Evolutionary conservation across 2,797 vertebrate species (phyloP).

Genomic region (Sparus aurata): DNA sequence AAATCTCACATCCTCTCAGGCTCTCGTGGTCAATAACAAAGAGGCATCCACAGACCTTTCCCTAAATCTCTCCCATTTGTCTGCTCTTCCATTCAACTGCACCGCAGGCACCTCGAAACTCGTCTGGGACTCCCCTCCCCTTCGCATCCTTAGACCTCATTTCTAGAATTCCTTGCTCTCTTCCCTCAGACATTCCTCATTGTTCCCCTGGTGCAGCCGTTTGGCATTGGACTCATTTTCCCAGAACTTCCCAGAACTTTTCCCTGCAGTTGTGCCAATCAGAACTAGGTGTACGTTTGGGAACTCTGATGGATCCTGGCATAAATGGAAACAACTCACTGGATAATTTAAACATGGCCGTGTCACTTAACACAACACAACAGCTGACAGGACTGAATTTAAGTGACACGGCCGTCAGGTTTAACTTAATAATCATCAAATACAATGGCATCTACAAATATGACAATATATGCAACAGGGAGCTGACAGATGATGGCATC

Average conservation of each 20-base stretch:
- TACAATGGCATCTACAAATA: neutral
- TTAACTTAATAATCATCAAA: slow-evolving; percentile 8
- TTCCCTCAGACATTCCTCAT: slow-evolving; percentile 82
- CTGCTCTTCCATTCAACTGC: slow-evolving; percentile 62
- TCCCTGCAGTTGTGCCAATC: slow-evolving; percentile 59
- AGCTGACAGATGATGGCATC: too few relatives aligned
- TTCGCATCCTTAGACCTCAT: slow-evolving; percentile 57
- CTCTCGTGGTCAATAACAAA: slow-evolving; percentile 66
- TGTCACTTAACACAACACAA: too few relatives aligned
- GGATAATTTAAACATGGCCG: neutral
- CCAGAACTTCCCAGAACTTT: slow-evolving; percentile 71
- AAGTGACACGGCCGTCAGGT: neutral
- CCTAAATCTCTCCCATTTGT: slow-evolving; percentile 55
- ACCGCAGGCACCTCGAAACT: slow-evolving; percentile 59
- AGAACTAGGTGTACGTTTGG: slow-evolving; percentile 24
- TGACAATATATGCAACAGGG: too few relatives aligned
- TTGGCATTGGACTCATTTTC: slow-evolving; percentile 78
- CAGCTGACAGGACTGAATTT: too few relatives aligned
- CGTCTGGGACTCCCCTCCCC: slow-evolving; percentile 47
- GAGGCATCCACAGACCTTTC: slow-evolving; percentile 42
- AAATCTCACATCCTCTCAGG: slow-evolving; percentile 66
- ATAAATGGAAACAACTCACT: slow-evolving; percentile 3
- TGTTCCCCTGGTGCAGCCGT: slow-evolving; percentile 74
- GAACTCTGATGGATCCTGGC: slow-evolving; percentile 28
- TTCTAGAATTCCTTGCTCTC: slow-evolving; percentile 75